Percentiles rank a stretch among this genome's conserved stretches.
These are phyloP conservation scores for Mus caroli DNA, from an alignment of 2,797 vertebrate genomes.

Conservation along the genomic window DNA sequence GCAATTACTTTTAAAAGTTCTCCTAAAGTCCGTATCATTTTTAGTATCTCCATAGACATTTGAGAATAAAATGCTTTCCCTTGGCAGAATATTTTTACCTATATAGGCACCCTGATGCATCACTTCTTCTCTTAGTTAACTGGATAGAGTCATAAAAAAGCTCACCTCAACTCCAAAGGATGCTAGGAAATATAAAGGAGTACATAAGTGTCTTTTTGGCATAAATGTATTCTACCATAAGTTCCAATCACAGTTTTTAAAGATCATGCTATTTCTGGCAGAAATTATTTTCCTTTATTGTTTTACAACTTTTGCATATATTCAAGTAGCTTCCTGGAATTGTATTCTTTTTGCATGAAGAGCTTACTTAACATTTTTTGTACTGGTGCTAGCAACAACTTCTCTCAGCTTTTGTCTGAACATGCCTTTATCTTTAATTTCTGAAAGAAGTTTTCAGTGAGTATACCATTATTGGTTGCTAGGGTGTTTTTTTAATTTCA, in stretches of 20 bases:
- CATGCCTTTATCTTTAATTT: constrained; percentile 35
- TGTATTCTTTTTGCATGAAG: constrained; percentile 13
- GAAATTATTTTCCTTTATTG: neutral
- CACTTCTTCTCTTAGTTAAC: constrained; percentile 20
- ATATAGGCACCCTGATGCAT: neutral
- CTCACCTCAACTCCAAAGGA: constrained; percentile 17
- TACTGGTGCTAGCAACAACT: neutral
- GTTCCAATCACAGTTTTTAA: neutral
- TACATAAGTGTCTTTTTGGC: neutral
- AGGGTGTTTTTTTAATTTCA: neutral
- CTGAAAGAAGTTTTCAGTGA: constrained; percentile 34
- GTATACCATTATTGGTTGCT: constrained; percentile 24
- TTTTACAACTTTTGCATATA: neutral
- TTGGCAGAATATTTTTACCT: neutral
- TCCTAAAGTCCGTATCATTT: neutral
- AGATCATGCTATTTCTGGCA: neutral
- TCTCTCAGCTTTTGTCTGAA: constrained; percentile 28
- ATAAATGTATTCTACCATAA: constrained; percentile 14
- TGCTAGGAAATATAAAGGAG: neutral
- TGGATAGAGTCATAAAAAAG: neutral
- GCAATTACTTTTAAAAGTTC: neutral
- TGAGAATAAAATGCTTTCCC: neutral
- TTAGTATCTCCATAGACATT: neutral
- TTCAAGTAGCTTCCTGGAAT: neutral
- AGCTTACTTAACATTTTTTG: constrained; percentile 21